Evolutionary conservation across 2,797 vertebrate genomes (phyloP), one percentile per base, ranked within the genome.

Genomic region (Xyrichtys novacula): DNA sequence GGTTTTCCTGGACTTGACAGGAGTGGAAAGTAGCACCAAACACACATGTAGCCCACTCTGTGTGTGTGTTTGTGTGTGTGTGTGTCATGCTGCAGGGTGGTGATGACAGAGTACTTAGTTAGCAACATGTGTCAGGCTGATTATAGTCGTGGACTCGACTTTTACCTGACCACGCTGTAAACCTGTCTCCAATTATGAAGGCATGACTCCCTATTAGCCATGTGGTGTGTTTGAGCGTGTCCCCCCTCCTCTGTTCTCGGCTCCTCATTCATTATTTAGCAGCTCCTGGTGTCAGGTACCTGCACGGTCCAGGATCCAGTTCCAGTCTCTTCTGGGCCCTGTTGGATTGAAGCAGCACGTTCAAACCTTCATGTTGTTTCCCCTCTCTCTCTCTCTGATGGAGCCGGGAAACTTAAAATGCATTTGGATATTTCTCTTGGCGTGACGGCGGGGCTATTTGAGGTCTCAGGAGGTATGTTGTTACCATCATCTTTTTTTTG

Each of bases 191-290:
- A 86, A 76, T 89, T 89, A 86, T 69, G 71, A 73, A 76, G 67
- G 58, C 17, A 49, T 66, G 81, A 85, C 86, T 87, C 83, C 62
- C 71, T 64, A 57, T 77, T 71, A 65, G 56, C 80, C 83, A 77
- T 90, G 84, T 84, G 82, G 66, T 42, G 61, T 72, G 42, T 64
- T 65, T 72, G 59, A 67, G 29, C 44, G 55, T 34, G 38, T 62
- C 71, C 44, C 54, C 60, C 50, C 47, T 46, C 28, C 39, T 78
- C 56, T 75, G 56, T 39, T 38, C 77, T 49, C 69, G 65, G 69
- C 63, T 78, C 2, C 76, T 88, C 87, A 84, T 93, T 83, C 84
- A 93, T 92, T 93, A 93, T 94, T 93, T 84, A 91, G 74, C 67
- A 85, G 77, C 83, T 83, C 70, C 71, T 83, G 87, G 89, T 93